phyloP scores from a whole-genome alignment of 2,113 vertebrate species.

The Mesitornis unicolor region DNA sequence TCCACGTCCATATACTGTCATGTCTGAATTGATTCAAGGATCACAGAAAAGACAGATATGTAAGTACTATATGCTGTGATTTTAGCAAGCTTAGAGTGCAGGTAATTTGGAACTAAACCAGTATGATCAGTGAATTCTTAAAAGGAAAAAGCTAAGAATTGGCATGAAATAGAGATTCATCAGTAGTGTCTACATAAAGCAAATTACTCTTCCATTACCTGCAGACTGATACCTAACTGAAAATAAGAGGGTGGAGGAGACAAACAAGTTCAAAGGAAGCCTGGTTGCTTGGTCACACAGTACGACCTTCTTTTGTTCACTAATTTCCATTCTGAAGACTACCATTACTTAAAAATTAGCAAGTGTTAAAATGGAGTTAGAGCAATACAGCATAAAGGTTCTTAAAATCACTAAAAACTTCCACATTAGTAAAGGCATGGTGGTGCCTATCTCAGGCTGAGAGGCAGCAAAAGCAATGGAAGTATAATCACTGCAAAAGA shows the following conservation, averaged over 20 bases:
- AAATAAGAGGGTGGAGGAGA: background rate
- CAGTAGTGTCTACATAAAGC: conserved; percentile 21
- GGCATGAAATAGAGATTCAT: conserved; percentile 12
- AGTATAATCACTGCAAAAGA: background rate
- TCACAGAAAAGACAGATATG: background rate
- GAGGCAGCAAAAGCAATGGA: background rate
- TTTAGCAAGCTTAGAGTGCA: background rate
- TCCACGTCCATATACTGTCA: background rate
- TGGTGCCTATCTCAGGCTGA: background rate
- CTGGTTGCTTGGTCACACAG: conserved; percentile 40
- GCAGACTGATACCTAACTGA: background rate
- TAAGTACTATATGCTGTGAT: background rate
- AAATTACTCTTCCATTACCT: conserved; percentile 18
- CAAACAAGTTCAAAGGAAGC: conserved; percentile 24
- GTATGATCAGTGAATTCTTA: background rate
- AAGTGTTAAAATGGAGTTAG: conserved; percentile 17
- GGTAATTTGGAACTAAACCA: background rate
- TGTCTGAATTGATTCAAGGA: background rate
- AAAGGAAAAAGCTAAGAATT: conserved; percentile 25
- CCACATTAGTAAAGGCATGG: background rate
- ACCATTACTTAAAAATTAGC: conserved; percentile 25
- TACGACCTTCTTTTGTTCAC: conserved; percentile 52
- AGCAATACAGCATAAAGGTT: conserved; percentile 3
- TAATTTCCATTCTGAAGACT: conserved; percentile 58
- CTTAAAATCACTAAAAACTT: conserved; percentile 29